Base-by-base conservation (phyloP, 2,113 vertebrate species). In the Cephalopholis sonnerati region DNA sequence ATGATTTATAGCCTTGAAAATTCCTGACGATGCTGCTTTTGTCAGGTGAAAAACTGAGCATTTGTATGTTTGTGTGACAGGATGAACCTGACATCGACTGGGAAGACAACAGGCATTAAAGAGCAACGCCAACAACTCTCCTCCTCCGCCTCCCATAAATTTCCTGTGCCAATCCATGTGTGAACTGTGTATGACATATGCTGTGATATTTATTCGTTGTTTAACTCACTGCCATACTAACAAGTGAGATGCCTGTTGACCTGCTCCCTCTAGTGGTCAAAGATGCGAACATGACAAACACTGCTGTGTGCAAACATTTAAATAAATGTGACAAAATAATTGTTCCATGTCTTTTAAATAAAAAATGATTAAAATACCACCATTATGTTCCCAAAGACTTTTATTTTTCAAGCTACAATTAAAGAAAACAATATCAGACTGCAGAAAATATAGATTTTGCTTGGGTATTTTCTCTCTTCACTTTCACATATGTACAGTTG, bases 371-470 rank as follows among this genome's bases (percentile, higher is more conserved):
- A 36, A 29, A 58, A 70, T 53, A 50, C 17, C 2, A 72, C n/a
- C 5, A 22, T 79, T 82, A 90, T 77, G 79, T 88, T 93, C 89
- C 92, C 93, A 94, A 94, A 94, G 90, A 92, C 86, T 89, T 96
- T 95, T 94, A 95, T 96, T 95, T 95, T 85, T 94, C 90, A 93
- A 94, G 93, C 95, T 96, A 95, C 94, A 92, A 85, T 95, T 95
- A 95, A 95, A 95, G 94, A 95, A 95, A 96, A 95, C 92, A 93
- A 94, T 93, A 94, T 94, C 90, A 89, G 93, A 93, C 95, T 93
- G 94, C 95, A 93, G 95, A 96, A 96, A 96, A 96, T 95, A 96
- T 95, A 96, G 92, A 94, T 91, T 96, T 95, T 95, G 93, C 92
- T 94, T 92, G 93, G 92, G 94, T 94, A 93, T 92, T 91, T 90